phyloP scores from a whole-genome alignment of 2,797 vertebrate genomes.

The Meda fulgida region DNA sequence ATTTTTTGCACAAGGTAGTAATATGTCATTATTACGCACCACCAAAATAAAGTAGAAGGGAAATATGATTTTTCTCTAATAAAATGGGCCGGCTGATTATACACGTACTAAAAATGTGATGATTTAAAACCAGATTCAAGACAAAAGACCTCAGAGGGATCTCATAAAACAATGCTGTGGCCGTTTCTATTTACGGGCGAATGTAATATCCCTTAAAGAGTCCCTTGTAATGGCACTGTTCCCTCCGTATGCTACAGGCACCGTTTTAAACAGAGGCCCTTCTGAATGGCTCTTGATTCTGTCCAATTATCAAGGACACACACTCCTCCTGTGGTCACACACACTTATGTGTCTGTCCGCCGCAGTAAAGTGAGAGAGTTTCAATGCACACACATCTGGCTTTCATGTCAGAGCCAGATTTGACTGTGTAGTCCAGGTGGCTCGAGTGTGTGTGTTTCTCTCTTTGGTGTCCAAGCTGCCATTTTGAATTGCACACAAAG shows the following conservation, averaged over 20 bases:
- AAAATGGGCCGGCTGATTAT: neutral
- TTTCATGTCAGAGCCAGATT: constrained; percentile 48
- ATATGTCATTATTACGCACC: neutral
- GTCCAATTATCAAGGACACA: constrained; percentile 59
- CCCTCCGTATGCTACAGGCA: constrained; percentile 29
- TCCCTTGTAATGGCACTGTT: neutral
- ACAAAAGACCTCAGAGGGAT: constrained; percentile 21
- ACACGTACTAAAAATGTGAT: neutral
- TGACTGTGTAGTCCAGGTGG: constrained; percentile 52
- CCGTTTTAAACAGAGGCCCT: constrained; percentile 26
- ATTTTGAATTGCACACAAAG: constrained; percentile 43
- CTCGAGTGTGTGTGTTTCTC: constrained; percentile 23
- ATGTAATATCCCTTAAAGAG: constrained; percentile 22
- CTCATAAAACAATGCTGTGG: constrained; percentile 1
- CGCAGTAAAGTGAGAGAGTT: constrained; percentile 40
- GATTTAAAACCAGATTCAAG: constrained; percentile 33
- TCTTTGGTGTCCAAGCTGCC: constrained; percentile 32
- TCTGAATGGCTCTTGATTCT: constrained; percentile 48
- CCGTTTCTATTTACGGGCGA: constrained; percentile 39
- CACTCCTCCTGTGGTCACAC: constrained; percentile 51
- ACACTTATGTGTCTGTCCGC: constrained; percentile 41
- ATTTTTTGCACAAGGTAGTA: constrained; percentile 47
- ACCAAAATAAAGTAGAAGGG: neutral
- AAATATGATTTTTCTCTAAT: neutral
- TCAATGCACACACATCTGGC: constrained; percentile 53